Base-by-base conservation (phyloP, 2,797 vertebrate genomes). In the Onychomys leucogaster region DNA sequence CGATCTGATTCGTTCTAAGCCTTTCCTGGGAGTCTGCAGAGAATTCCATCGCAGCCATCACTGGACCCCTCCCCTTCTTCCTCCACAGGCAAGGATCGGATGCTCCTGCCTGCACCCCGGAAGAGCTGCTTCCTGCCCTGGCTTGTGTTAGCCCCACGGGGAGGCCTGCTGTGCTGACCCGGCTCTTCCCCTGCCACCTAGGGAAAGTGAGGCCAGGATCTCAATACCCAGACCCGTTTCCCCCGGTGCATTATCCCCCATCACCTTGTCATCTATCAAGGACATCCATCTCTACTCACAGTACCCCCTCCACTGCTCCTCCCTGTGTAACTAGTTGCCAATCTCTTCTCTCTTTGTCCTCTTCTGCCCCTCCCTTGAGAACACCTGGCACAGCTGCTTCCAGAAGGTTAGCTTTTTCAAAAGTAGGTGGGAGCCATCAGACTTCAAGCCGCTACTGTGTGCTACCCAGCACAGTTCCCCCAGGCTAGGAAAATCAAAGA, bases 401-500 rank as follows among this genome's bases (percentile, higher is more conserved):
- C 89, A 81, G 82, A 93, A 94, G 92, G 80, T 94, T 73, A 91
- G 77, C 77, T 81, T 97, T 93, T 96, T 89, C 61, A 89, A 78
- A 96, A 94, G 83, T 84, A 95, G 75, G 86, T 76, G 83, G 14
- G 92, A 95, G 76, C 91, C 75, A 49, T 55, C 96, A 94, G 94
- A 95, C 94, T 95, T 98, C 95, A 95, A 94, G 96, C 59, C 90
- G 94, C 77, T 71, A 89, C 67, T 90, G 77, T 92, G 88, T 94
- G 90, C 92, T 69, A 95, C 77, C 86, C 32, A 7, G 29, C 55
- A 37, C 86, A 93, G 71, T 69, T 91, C 96, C 97, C 90, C 0
- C 12, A 95, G 93, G 97, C 95, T 91, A 76, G 69, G 65, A 84
- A 97, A 95, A 96, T 95, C 96, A 96, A 97, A 96, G 65, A 5